Conservation (phyloP, 2,888 invertebrate species). For the Drosophila sordidula region DNA sequence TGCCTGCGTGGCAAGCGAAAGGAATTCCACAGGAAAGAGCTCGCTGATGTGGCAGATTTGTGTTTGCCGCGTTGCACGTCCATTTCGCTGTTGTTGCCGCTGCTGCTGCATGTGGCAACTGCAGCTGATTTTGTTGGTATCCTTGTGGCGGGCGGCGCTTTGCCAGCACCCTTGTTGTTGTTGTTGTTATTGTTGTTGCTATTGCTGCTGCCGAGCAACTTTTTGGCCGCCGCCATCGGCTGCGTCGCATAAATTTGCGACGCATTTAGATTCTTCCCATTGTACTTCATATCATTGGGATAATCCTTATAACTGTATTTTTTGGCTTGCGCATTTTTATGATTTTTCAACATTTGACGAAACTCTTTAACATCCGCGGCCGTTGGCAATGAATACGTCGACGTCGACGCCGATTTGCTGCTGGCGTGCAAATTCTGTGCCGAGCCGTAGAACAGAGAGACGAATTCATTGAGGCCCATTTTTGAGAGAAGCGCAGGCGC, state of each 20-base stretch:
- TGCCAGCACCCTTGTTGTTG: slow-evolving; percentile 23
- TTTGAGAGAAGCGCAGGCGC: slow-evolving; percentile 55
- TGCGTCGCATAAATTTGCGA: slow-evolving; percentile 42
- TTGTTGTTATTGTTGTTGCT: slow-evolving; percentile 31
- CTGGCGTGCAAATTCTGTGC: slow-evolving; percentile 80
- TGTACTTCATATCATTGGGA: slow-evolving; percentile 78
- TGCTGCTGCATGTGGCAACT: slow-evolving; percentile 11
- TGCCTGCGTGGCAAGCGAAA: slow-evolving; percentile 84
- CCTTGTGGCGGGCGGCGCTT: slow-evolving; percentile 64
- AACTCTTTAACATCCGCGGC: slow-evolving; percentile 74
- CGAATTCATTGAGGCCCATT: slow-evolving; percentile 85
- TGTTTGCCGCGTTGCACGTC: slow-evolving; percentile 29
- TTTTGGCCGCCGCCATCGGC: slow-evolving; percentile 44
- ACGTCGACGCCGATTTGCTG: slow-evolving; percentile 65
- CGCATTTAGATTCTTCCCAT: slow-evolving; percentile 59
- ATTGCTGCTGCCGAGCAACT: slow-evolving; percentile 52
- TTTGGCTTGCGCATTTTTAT: slow-evolving; percentile 79
- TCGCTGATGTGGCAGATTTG: slow-evolving; percentile 51
- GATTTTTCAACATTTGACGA: slow-evolving; percentile 83
- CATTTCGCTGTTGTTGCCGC: slow-evolving; percentile 1
- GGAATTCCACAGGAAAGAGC: slow-evolving; percentile 84
- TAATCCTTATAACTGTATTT: slow-evolving; percentile 81
- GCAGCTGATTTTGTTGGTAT: slow-evolving; percentile 65
- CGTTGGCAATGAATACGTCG: slow-evolving; percentile 72
- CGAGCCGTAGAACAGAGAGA: slow-evolving; percentile 84